Evolutionary conservation across 2,888 invertebrate species (phyloP), one percentile per base, ranked within the genome.

Genomic region (Odontomyia ornata): DNA sequence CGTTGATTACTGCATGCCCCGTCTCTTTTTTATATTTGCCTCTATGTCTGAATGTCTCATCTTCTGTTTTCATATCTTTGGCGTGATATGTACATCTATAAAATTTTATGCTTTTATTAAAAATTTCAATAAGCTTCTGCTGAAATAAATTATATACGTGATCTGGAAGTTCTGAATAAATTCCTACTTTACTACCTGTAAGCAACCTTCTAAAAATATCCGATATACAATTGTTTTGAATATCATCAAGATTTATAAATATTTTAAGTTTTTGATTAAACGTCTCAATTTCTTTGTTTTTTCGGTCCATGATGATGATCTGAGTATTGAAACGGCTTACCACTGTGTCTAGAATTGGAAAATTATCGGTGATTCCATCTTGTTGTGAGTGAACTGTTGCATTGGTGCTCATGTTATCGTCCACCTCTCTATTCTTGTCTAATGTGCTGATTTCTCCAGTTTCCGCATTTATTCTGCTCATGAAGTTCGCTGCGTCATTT

Each of bases 331-430:
- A 77, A 67, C 60, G 62, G 67, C 80, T 80, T 47, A 79, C 80
- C 15, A 79, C 79, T 28, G 78, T 79, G 46, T 79, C 79, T 64
- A 79, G 76, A 36, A 77, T 80, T 43, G 78, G 76, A 36, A 79
- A 77, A 28, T 78, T 76, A 57, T 81, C 77, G 21, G 76, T 79
- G 46, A 75, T 52, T 27, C 80, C 69, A 72, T 81, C 79, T 65
- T 78, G 75, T 62, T 80, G 79, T 30, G 80, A 79, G 75, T 80
- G 75, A 52, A 75, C 64, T 18, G 75, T 76, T 4, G 65, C 67
- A 11, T 30, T 75, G 7, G 28, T 43, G 11, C 60, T 64, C 2
- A 52, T 15, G 43, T 71, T 75, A 62, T 72, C 46, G 57, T 65
- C 28, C 1, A 60, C n/a, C 15, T 57, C 28, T 0, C 15, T n/a